phyloP scores from a whole-genome alignment of 2,113 vertebrate genomes.

The Aspiorhynchus laticeps region DNA sequence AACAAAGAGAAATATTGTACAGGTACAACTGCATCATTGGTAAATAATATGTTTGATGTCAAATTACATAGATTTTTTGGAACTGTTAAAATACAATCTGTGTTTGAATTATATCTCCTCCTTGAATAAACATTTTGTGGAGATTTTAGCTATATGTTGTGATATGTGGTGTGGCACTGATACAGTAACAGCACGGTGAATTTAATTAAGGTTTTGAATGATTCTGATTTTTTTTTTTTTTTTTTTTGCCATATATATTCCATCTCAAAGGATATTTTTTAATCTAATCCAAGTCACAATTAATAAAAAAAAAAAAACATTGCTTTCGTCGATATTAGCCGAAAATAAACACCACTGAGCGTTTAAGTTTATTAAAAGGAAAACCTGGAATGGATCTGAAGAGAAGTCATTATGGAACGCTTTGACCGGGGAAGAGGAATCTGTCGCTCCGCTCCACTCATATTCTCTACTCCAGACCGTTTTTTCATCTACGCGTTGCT shows the following conservation, averaged over 20 bases:
- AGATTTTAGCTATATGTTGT: not conserved
- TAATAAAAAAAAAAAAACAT: too few species aligned
- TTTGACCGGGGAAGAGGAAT: not conserved
- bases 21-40: not conserved
- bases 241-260: too few species aligned
- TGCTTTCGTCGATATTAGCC: too few species aligned
- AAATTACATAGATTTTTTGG: not conserved
- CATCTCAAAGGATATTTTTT: too few species aligned
- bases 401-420: too few species aligned
- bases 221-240: too few species aligned
- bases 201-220: too few species aligned
- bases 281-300: too few species aligned
- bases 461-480: not conserved
- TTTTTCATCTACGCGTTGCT: not conserved
- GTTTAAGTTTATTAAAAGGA: too few species aligned
- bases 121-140: conserved; percentile 23
- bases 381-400: too few species aligned
- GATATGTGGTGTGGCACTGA: not conserved
- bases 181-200: too few species aligned
- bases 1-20: not conserved
- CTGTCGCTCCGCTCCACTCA: not conserved
- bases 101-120: not conserved
- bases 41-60: not conserved
- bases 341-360: too few species aligned
- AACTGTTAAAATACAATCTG: not conserved